Evolutionary conservation across 1,140 invertebrate genomes (phyloP), one percentile per base, ranked within the genome.

Genomic region (Drosophila leontia): DNA sequence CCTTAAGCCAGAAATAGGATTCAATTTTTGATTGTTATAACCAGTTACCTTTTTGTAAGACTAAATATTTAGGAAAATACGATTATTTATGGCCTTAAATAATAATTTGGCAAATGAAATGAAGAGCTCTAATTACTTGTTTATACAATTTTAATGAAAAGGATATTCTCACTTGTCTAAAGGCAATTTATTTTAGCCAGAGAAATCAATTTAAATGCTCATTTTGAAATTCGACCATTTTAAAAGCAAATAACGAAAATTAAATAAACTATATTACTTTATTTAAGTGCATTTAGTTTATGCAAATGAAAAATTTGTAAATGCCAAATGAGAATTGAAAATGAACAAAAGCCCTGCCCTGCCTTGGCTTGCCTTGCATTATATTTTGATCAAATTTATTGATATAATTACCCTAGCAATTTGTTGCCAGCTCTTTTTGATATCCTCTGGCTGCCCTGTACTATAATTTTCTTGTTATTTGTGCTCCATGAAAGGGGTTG

Each of bases 381-480:
- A 34, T 72, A 42, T 29, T 69, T 72, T 60, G 32, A 72, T 72
- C n/a, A 41, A 72, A 72, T 72, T 72, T 72, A 72, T 72, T 72
- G 69, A 72, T 71, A 57, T 60, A 71, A 72, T 72, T 72, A 71
- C 50, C 32, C 44, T 23, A 72, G 67, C 68, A 72, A 72, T 72
- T 72, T 50, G 45, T 60, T 35, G 51, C 51, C 29, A 15, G 51
- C 17, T 23, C 50, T 44, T 29, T 57, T 32, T 57, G 68, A 41
- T 35, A 53, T 23, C 23, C 23, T 23, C 23, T 23, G 23, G 23
- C 23, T 23, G 23, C 23, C 23, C 23, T 5, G 19, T 17, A 65
- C 50, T 15, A 26, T 50, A 50, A 57, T 72, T 72, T 70, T 45
- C 61, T 70, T 68, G 32, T 53, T 37, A 23, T 42, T 17, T 39